phyloP scores from a whole-genome alignment of 1,140 invertebrate genomes.

The Drosophila nigrodunni region DNA sequence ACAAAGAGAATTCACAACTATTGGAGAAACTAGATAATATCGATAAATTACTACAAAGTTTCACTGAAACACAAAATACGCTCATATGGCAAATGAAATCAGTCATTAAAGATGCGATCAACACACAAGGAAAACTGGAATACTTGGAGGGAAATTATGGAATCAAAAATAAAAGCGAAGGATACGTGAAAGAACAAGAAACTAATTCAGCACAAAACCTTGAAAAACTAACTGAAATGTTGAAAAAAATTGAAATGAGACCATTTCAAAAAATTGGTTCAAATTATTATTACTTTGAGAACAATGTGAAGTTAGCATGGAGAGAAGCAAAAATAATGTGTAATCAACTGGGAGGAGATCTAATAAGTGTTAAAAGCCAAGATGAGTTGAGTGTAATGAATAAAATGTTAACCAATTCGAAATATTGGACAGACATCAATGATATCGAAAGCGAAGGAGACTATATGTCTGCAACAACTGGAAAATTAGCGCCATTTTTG shows the following conservation, averaged over 20 bases:
- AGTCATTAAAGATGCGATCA: too few species aligned
- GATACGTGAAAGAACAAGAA: neutral
- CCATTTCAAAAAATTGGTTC: neutral
- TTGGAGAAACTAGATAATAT: too few species aligned
- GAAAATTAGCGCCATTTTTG: neutral
- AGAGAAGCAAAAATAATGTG: neutral
- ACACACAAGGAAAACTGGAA: too few species aligned
- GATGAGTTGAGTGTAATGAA: neutral
- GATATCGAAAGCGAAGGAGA: neutral
- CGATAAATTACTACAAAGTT: too few species aligned
- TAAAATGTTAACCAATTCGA: neutral
- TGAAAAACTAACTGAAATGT: neutral
- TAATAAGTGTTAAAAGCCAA: neutral
- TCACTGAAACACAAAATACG: too few species aligned
- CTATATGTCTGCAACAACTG: neutral
- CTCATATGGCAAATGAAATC: too few species aligned
- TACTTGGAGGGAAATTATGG: too few species aligned
- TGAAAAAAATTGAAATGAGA: neutral
- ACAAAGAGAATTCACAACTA: too few species aligned
- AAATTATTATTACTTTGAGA: slow-evolving; percentile 18
- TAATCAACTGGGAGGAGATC: neutral
- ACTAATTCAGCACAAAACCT: neutral
- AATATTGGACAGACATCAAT: slow-evolving; percentile 15
- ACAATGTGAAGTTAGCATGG: neutral
- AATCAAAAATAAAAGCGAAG: neutral